Conservation (phyloP, 2,797 vertebrate species). For the Coilia nasus region DNA sequence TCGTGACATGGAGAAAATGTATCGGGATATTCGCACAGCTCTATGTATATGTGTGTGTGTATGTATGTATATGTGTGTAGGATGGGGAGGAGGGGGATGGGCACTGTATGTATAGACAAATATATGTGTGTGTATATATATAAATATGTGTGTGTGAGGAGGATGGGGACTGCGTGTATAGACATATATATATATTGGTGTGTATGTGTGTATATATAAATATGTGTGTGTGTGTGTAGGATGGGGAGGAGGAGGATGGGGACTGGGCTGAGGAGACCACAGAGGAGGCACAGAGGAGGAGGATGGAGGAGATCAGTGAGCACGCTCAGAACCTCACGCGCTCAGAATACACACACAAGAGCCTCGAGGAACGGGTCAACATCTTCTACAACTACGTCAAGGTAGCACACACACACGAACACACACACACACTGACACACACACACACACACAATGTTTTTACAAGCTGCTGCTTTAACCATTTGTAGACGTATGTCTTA, state of each 20-base stretch:
- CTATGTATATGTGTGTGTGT: not conserved
- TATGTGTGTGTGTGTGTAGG: conserved; percentile 59
- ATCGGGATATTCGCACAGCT: no score
- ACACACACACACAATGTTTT: not conserved
- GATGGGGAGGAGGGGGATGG: no score
- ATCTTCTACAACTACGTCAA: conserved; percentile 98
- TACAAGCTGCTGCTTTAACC: no score
- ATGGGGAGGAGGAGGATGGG: conserved; percentile 92
- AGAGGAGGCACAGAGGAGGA: conserved; percentile 91
- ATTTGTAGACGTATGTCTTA: no score
- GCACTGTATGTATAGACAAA: no score
- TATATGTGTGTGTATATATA: no score
- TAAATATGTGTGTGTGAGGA: no score
- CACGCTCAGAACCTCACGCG: conserved; percentile 96
- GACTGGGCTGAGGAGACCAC: conserved; percentile 99
- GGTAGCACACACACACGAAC: conserved; percentile 65
- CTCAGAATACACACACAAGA: conserved; percentile 92
- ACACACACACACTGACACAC: not conserved
- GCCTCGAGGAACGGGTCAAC: conserved; percentile 94
- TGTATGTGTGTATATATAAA: not conserved
- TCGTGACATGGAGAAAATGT: no score
- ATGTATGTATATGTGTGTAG: no score
- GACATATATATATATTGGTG: not conserved
- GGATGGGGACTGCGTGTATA: not conserved
- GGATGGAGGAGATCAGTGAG: conserved; percentile 99